A percentile compares a stretch with the other conserved stretches of the same genome.
These are phyloP conservation scores for Drosophila murphyi DNA, from an alignment of 1,140 invertebrate species.

Conservation along the genomic window DNA sequence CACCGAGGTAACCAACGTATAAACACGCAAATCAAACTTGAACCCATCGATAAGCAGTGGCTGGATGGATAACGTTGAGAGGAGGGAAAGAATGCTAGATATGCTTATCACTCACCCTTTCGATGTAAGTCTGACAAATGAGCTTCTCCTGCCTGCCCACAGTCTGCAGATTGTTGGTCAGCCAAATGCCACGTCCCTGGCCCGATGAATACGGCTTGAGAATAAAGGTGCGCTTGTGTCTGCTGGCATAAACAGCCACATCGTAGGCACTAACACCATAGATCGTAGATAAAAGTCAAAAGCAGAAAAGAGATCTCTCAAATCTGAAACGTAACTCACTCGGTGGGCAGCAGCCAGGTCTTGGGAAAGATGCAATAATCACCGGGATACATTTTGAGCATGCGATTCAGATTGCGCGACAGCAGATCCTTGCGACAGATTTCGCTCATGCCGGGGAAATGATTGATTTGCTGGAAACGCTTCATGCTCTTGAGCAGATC, in stretches of 20 bases:
- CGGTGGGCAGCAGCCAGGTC: slow-evolving; percentile 95
- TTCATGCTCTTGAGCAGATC: slow-evolving; percentile 95
- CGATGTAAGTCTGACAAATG: slow-evolving; percentile 93
- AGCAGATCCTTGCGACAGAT: slow-evolving; percentile 94
- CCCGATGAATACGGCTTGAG: slow-evolving; percentile 94
- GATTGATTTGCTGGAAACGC: slow-evolving; percentile 94
- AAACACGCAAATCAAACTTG: slow-evolving; percentile 99
- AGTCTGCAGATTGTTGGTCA: slow-evolving; percentile 91
- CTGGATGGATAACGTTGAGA: slow-evolving; percentile 70
- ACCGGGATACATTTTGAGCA: slow-evolving; percentile 93
- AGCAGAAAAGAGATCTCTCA: neutral
- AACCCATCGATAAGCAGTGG: slow-evolving; percentile 97
- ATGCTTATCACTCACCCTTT: slow-evolving; percentile 78
- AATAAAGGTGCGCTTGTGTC: slow-evolving; percentile 92
- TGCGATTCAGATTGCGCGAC: slow-evolving; percentile 93
- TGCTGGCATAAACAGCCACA: slow-evolving; percentile 70
- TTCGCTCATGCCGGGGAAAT: slow-evolving; percentile 95
- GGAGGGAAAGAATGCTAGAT: neutral
- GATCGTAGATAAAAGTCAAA: neutral
- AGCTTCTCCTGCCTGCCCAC: slow-evolving; percentile 91
- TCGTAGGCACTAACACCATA: slow-evolving; percentile 61
- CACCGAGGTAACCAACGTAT: slow-evolving; percentile 96
- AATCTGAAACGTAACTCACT: slow-evolving; percentile 86
- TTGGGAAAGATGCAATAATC: slow-evolving; percentile 96
- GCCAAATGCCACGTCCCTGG: slow-evolving; percentile 93